Conservation (phyloP, 2,113 vertebrate genomes). For the Dascyllus trimaculatus region DNA sequence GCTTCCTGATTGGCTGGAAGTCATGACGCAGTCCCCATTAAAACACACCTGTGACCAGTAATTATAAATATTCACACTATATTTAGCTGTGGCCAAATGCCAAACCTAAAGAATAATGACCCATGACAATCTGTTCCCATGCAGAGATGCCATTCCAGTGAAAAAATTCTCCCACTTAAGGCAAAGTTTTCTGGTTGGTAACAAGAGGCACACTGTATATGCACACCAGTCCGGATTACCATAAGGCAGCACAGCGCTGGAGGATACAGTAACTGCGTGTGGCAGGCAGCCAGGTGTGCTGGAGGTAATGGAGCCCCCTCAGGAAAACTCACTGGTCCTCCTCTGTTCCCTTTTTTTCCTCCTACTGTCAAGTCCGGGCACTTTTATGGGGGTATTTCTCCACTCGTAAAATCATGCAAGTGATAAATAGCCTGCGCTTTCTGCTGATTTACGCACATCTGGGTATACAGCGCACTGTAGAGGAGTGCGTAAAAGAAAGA, state of each 20-base stretch:
- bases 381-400: not conserved
- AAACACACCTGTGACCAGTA: conserved; percentile 45
- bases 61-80: conserved; percentile 17
- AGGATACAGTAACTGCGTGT: conserved; percentile 58
- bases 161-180: not conserved
- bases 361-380: conserved; percentile 36
- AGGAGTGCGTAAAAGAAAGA: not conserved
- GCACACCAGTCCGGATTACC: not conserved
- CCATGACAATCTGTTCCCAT: not conserved
- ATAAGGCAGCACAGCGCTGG: conserved; percentile 23
- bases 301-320: conserved; percentile 56
- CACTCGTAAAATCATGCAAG: not conserved
- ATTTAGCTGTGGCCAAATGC: not conserved
- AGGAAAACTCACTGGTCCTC: conserved; percentile 43
- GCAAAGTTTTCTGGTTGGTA: not conserved
- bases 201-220: not conserved
- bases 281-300: conserved; percentile 73
- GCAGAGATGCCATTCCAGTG: not conserved
- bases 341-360: not conserved
- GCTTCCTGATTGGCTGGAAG: conserved; percentile 37
- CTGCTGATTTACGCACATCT: not conserved
- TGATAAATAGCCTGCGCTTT: not conserved
- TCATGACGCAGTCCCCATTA: conserved; percentile 17
- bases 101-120: not conserved
- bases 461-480: too few relatives aligned